phyloP scores from a whole-genome alignment of 2,888 invertebrate genomes.

The Catotricha subobsoleta region DNA sequence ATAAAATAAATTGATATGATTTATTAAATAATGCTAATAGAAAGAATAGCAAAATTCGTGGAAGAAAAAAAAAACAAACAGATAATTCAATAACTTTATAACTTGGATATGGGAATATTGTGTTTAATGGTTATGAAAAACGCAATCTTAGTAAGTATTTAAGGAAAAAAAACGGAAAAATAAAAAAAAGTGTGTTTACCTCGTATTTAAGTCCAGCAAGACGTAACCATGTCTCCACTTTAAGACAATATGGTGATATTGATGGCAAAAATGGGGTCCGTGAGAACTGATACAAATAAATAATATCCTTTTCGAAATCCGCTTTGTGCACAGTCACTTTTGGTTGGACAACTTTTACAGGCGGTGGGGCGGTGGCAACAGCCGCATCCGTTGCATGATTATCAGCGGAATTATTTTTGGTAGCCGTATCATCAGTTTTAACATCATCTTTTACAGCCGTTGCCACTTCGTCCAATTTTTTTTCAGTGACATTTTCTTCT shows the following conservation, averaged over 20 bases:
- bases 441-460: slow-evolving; percentile 12
- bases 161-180: no score
- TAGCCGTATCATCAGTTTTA: slow-evolving; percentile 1
- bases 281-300: slow-evolving; percentile 87
- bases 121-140: no score
- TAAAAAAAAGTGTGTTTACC: no score
- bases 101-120: no score
- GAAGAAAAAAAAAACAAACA: no score
- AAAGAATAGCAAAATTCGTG: no score
- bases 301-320: slow-evolving; percentile 80
- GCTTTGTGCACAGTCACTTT: slow-evolving; percentile 71
- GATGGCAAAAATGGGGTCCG: slow-evolving; percentile 80
- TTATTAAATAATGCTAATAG: no score
- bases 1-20: no score
- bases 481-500: slow-evolving; percentile 30
- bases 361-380: slow-evolving; percentile 22
- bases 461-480: slow-evolving; percentile 13
- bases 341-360: slow-evolving; percentile 31
- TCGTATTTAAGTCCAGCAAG: slow-evolving; percentile 83
- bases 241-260: slow-evolving; percentile 81
- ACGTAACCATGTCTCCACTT: slow-evolving; percentile 91
- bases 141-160: no score
- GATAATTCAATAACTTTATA: no score
- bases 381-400: slow-evolving; percentile 16
- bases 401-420: slow-evolving; percentile 6